Evolutionary conservation across 2,797 vertebrate genomes (phyloP).

Genomic region (Sylvilagus floridanus): DNA sequence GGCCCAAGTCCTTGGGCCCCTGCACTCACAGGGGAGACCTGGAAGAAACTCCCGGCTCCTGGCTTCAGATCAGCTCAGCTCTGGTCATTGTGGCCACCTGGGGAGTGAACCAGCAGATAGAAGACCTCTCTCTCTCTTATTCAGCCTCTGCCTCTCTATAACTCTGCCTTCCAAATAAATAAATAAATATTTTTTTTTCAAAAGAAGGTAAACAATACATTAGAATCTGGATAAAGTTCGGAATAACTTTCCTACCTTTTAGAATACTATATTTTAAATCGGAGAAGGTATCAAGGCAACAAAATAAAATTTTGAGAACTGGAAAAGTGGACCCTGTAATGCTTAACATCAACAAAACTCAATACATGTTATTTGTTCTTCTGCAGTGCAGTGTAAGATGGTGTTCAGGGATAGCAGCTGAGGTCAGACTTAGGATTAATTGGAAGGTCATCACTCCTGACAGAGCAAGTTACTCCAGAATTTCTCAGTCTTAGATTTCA

Average conservation of each 20-base stretch:
- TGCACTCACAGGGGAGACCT: too few species aligned
- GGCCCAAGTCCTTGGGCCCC: too few species aligned
- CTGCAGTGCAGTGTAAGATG: rapidly evolving
- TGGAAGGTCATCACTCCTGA: not conserved
- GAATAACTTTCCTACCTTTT: not conserved
- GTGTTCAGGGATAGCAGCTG: not conserved
- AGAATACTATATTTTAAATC: not conserved
- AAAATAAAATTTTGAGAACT: not conserved
- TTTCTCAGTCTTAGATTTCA: not conserved
- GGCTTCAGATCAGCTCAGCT: too few species aligned
- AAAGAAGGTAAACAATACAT: not conserved
- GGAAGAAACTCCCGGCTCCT: too few species aligned
- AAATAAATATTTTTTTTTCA: too few species aligned
- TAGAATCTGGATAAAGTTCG: not conserved
- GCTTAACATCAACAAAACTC: not conserved
- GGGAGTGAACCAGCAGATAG: too few species aligned
- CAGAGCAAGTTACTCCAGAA: not conserved
- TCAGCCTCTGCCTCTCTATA: too few species aligned
- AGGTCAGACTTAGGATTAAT: not conserved
- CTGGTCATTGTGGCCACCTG: too few species aligned
- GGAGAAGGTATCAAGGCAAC: not conserved
- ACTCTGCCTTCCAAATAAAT: too few species aligned
- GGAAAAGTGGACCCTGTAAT: not conserved
- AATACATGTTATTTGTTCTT: not conserved
- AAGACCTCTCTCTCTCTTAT: too few species aligned